Percentiles rank a stretch among this genome's conserved stretches.
phyloP scores from a whole-genome alignment of 2,888 invertebrate genomes.

The Temnothorax unifasciatus region DNA sequence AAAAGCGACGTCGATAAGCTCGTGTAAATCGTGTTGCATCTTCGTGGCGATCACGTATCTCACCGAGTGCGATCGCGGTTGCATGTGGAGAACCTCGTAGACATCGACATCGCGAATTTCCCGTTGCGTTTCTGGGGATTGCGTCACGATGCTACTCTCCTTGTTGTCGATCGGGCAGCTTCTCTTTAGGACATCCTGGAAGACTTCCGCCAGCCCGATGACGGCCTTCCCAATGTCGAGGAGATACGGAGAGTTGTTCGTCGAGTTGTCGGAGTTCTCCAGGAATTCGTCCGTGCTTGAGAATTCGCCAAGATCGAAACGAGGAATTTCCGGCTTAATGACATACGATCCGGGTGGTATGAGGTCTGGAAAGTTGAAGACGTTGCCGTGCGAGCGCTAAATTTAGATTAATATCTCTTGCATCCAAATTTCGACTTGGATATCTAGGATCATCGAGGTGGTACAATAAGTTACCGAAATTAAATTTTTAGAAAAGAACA shows the following conservation, averaged over 20 bases:
- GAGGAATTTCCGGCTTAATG: slow-evolving; percentile 77
- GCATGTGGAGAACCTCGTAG: slow-evolving; percentile 79
- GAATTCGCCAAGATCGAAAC: slow-evolving; percentile 69
- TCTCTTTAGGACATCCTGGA: slow-evolving; percentile 74
- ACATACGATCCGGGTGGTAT: slow-evolving; percentile 82
- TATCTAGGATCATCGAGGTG: background rate
- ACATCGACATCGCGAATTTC: slow-evolving; percentile 77
- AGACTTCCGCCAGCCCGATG: slow-evolving; percentile 75
- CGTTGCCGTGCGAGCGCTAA: background rate
- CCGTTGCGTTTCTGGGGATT: slow-evolving; percentile 70
- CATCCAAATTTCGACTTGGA: background rate
- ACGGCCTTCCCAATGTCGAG: slow-evolving; percentile 82
- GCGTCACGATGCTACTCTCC: slow-evolving; percentile 74
- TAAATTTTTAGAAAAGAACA: background rate
- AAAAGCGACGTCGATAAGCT: slow-evolving; percentile 70
- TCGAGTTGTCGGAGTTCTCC: slow-evolving; percentile 68
- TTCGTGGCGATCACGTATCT: slow-evolving; percentile 76
- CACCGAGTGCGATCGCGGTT: slow-evolving; percentile 77
- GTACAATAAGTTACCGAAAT: background rate
- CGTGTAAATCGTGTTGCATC: slow-evolving; percentile 70
- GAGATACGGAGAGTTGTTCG: slow-evolving; percentile 81
- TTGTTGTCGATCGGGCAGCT: slow-evolving; percentile 69
- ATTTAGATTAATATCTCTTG: slow-evolving; percentile 3
- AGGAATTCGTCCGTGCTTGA: slow-evolving; percentile 72
- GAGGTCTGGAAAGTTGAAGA: slow-evolving; percentile 75